phyloP scores from a whole-genome alignment of 2,888 invertebrate species.

The Epinotia demarniana region DNA sequence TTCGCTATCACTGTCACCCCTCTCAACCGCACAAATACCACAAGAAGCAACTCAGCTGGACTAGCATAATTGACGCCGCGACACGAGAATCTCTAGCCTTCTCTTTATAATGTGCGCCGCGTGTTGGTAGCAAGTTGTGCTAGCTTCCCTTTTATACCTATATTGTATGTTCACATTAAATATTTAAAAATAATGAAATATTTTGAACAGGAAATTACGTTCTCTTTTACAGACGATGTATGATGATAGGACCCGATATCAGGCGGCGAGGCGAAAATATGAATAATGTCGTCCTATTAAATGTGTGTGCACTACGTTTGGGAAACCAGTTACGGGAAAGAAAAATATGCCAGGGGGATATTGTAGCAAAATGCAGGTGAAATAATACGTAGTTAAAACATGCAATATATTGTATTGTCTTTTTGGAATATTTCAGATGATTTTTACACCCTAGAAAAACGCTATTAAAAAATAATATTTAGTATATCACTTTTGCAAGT shows the following conservation, averaged over 20 bases:
- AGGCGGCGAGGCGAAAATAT: neutral
- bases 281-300: neutral
- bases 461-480: too few relatives aligned
- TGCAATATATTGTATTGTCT: too few relatives aligned
- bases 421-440: neutral
- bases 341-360: neutral
- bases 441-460: neutral
- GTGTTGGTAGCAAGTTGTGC: neutral
- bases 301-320: neutral
- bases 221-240: neutral
- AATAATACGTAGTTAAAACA: neutral
- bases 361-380: neutral
- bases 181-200: conserved; percentile 11
- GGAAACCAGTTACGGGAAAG: neutral
- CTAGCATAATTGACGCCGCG: too few relatives aligned
- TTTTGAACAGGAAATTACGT: conserved; percentile 9
- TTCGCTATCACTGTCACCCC: too few relatives aligned
- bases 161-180: neutral
- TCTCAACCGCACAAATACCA: too few relatives aligned
- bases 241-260: neutral
- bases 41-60: too few relatives aligned
- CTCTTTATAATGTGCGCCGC: neutral
- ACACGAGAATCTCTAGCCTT: too few relatives aligned
- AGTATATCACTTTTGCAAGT: neutral
- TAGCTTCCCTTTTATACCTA: neutral